Base-by-base conservation (phyloP, 1,140 invertebrate genomes). In the Drosophila pandora region DNA sequence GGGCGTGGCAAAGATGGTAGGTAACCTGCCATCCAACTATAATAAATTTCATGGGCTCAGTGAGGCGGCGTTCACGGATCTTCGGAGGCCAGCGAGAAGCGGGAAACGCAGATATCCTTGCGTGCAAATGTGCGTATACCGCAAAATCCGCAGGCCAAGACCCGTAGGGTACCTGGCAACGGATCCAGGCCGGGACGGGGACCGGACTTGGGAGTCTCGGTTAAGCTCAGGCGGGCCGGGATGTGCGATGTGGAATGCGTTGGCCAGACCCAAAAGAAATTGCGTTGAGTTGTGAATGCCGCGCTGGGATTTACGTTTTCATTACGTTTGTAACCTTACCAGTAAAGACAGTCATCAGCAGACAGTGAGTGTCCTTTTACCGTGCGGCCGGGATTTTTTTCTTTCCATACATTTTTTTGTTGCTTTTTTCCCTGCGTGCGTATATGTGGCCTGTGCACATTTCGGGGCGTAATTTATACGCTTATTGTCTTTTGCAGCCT, bases 231-330 rank as follows among this genome's bases (percentile, higher is more conserved):
- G 55, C 60, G 79, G 25, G 5, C 41, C 41, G 41, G 41, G 41
- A 43, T 43, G 13, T n/a, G 62, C 23, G 43, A 47, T 47, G 34
- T 67, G 48, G 68, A 43, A 43, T 49, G 57, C 39, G 55, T 68
- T 58, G 72, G 68, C 73, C 70, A n/a, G 53, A 9, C 50, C 58
- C 62, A 28, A 37, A 76, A 64, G 70, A 87, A 78, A 85, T 87
- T 85, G 82, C 83, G 82, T 79, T 79, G 83, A 87, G 83, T 87
- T 88, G 79, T 88, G 85, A 88, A 88, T 88, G 83, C 83, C 79
- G 78, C 68, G 76, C 71, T 61, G 84, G 84, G 83, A 88, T 88
- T 88, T 82, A 88, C 79, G 83, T 88, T 88, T 88, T 88, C 83
- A 88, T 88, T 88, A 88, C 83, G 68, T 88, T 83, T 88, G 71